Conservation (phyloP, 1,140 invertebrate species). For the Aplysia californica region DNA sequence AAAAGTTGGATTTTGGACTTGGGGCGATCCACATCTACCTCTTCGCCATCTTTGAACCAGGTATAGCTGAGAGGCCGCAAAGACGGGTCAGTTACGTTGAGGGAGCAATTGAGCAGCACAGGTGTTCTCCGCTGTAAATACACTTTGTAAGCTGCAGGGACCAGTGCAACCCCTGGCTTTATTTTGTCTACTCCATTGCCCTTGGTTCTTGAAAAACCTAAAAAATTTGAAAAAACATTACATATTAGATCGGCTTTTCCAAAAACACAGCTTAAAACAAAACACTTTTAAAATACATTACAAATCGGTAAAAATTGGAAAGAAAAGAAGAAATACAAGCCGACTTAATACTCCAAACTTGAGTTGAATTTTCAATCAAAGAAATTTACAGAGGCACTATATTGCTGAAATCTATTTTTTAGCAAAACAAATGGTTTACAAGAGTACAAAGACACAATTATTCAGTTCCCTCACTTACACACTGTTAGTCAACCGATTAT, state of each 20-base stretch:
- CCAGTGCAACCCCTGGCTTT: background rate
- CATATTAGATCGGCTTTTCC: background rate
- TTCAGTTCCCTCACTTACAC: too few relatives aligned
- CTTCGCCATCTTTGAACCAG: slow-evolving; percentile 12
- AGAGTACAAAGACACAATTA: too few relatives aligned
- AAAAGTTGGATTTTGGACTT: background rate
- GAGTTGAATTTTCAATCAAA: background rate
- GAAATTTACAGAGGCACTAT: background rate
- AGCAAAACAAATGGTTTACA: too few relatives aligned
- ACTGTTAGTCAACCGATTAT: too few relatives aligned
- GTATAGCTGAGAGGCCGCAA: background rate
- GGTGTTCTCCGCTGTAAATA: background rate
- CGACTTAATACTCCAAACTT: too few relatives aligned
- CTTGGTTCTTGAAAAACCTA: background rate
- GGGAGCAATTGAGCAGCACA: slow-evolving; percentile 18
- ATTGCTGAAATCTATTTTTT: too few relatives aligned
- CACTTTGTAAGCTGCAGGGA: background rate
- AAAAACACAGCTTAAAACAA: background rate
- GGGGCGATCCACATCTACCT: background rate
- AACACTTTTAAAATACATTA: background rate
- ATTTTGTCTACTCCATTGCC: background rate
- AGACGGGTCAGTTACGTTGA: background rate
- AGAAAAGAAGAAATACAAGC: too few relatives aligned
- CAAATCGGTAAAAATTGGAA: background rate
- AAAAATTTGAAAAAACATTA: background rate